Percentiles rank a stretch among this genome's conserved stretches.
phyloP scores from a whole-genome alignment of 1,140 invertebrate genomes.

The Conopomorpha cramerella region DNA sequence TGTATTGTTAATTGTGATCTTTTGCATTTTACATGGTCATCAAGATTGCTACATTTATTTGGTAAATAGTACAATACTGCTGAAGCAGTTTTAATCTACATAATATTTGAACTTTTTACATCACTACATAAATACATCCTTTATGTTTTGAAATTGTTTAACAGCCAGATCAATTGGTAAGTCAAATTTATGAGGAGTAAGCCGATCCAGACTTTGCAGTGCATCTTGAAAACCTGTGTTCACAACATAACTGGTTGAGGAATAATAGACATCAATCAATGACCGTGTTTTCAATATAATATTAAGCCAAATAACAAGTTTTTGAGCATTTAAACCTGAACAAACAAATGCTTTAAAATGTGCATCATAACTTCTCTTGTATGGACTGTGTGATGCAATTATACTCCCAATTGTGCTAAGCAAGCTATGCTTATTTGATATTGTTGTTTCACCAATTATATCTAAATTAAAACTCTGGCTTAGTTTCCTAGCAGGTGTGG shows the following conservation, averaged over 20 bases:
- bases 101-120: too few species aligned
- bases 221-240: constrained; percentile 98
- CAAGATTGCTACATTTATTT: too few species aligned
- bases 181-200: constrained; percentile 88
- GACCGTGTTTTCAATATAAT: constrained; percentile 89
- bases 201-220: constrained; percentile 84
- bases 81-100: too few species aligned
- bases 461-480: constrained; percentile 98
- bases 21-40: too few species aligned
- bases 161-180: constrained; percentile 95
- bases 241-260: constrained; percentile 92
- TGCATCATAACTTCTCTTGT: constrained; percentile 93
- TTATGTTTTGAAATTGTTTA: constrained; percentile 95
- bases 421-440: constrained; percentile 91
- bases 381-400: constrained; percentile 85
- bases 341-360: constrained; percentile 99
- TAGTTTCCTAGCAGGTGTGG: constrained; percentile 92
- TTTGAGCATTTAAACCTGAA: constrained; percentile 89
- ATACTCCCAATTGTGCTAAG: constrained; percentile 92
- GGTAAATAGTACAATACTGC: too few species aligned
- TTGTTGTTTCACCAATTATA: constrained; percentile 81
- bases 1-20: too few species aligned
- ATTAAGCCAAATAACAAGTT: constrained; percentile 91
- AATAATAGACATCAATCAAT: constrained; percentile 88
- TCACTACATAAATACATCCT: constrained; percentile 90